phyloP scores from a whole-genome alignment of 2,888 invertebrate genomes.

The Morinoia aosen region DNA sequence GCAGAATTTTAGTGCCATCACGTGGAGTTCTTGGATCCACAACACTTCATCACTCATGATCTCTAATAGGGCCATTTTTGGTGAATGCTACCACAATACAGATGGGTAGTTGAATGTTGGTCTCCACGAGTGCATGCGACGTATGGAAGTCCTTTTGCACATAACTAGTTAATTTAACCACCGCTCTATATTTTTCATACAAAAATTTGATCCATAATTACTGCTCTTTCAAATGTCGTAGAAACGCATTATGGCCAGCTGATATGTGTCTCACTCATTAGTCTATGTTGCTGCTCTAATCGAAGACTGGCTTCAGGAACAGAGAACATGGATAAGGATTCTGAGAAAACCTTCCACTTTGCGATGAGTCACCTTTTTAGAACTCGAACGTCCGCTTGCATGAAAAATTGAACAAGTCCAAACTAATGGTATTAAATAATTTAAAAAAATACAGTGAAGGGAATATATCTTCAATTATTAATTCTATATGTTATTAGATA shows the following conservation, averaged over 20 bases:
- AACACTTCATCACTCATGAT: neutral
- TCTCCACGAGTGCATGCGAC: too few species aligned
- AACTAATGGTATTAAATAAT: neutral
- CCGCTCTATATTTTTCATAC: neutral
- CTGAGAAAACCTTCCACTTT: neutral
- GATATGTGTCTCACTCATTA: neutral
- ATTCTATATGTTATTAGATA: too few species aligned
- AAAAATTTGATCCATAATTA: neutral
- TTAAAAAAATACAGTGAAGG: too few species aligned
- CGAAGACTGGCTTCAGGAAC: neutral
- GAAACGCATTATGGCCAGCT: too few species aligned
- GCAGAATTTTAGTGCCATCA: neutral
- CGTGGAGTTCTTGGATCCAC: neutral
- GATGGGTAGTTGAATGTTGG: neutral
- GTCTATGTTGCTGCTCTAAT: neutral
- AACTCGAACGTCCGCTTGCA: neutral
- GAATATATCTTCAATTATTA: too few species aligned
- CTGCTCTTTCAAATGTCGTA: neutral
- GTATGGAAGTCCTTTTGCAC: too few species aligned
- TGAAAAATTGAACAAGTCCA: neutral
- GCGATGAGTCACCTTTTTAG: neutral
- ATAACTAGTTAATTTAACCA: neutral
- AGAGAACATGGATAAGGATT: neutral
- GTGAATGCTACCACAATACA: neutral
- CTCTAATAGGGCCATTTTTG: neutral